phyloP scores from a whole-genome alignment of 2,797 vertebrate species.

The Chelon labrosus region DNA sequence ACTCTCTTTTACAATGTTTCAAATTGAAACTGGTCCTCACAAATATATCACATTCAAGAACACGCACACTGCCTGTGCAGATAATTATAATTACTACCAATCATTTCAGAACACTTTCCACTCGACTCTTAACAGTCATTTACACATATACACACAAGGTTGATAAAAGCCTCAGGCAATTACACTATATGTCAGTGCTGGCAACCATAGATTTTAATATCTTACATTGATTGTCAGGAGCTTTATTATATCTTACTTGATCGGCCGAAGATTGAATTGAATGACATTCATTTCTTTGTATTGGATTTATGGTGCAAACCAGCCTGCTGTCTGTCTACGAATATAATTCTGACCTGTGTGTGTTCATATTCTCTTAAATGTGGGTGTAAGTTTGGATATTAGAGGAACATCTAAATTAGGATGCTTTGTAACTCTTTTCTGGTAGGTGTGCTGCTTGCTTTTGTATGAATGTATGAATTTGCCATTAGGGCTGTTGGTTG shows the following conservation, averaged over 20 bases:
- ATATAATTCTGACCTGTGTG: background rate
- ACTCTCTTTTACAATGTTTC: background rate
- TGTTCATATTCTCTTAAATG: too few species aligned
- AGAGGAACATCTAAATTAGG: too few species aligned
- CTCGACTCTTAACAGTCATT: background rate
- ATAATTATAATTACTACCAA: too few species aligned
- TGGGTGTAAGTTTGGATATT: too few species aligned
- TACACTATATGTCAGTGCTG: background rate
- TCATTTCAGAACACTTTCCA: too few species aligned
- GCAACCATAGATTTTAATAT: background rate
- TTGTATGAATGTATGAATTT: background rate
- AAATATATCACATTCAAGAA: background rate
- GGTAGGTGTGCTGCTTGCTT: too few species aligned
- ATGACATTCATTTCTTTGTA: slow-evolving; percentile 28
- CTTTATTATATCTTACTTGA: background rate
- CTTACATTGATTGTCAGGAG: background rate
- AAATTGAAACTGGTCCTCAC: background rate
- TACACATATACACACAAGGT: background rate
- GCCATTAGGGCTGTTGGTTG: background rate
- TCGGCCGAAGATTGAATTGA: slow-evolving; percentile 27
- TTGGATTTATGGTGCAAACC: slow-evolving; percentile 18
- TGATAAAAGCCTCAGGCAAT: slow-evolving; percentile 12
- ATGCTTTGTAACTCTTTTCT: too few species aligned
- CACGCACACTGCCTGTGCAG: too few species aligned
- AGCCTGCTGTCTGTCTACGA: slow-evolving; percentile 1